Base-by-base conservation (phyloP, 92 coral and sea anemone species). In the Scolanthus callimorphus region DNA sequence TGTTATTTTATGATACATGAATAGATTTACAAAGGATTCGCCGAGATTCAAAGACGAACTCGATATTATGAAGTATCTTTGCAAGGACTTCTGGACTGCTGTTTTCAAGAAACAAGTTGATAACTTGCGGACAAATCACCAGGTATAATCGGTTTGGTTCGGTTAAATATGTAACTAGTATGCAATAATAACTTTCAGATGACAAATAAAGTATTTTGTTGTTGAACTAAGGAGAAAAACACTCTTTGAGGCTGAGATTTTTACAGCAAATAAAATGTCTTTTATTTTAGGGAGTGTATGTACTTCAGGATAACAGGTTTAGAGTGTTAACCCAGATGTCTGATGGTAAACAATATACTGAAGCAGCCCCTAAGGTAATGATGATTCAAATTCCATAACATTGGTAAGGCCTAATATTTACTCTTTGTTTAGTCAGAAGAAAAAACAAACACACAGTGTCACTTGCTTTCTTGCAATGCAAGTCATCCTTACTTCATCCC, bases 21-120 rank as follows among this genome's bases (percentile, higher is more conserved):
- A 3, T 68, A 92, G 98, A 48, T 92, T 89, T 48, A 92, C 98
- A 3, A 92, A 92, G 56, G 98, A 92, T 60, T 88, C 98, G 3
- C 85, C 96, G 39, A 78, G 98, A 49, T 92, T 92, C 57, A 92
- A 92, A 77, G 98, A 92, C 57, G 98, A 92, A 26, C 65, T 92
- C 15, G 98, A 92, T 63, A 88, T 92, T 11, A 92, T 92, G 98
- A 92, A 92, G 73, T 92, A 80, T 55, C 83, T 92, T 27, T 92
- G 98, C 67, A 92, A 92, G 70, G 98, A 92, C 50, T 92, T 92
- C 80, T 92, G 98, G 98, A 88, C 90, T 0, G 92, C 89, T 23
- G 72, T 92, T 38, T 92, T 80, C 59, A 92, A 88, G 73, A 88
- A 88, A 57, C 98, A 92, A 70, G 79, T 92, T 55, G 98, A 92